Conservation (phyloP, 2,888 invertebrate genomes). For the Lutraria lutraria region DNA sequence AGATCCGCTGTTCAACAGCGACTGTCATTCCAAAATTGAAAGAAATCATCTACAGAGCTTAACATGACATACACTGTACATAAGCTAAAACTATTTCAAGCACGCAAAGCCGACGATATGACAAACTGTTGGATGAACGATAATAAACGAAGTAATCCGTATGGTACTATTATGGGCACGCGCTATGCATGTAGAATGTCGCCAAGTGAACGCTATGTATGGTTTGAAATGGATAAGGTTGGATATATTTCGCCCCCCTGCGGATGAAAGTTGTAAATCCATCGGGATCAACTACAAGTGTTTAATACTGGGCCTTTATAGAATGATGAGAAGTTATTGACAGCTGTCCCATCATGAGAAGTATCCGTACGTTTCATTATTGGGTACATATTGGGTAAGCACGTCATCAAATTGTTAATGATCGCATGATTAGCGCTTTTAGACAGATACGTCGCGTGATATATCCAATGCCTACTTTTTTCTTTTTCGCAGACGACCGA, state of each 20-base stretch:
- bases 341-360: background rate
- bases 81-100: constrained; percentile 21
- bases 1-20: background rate
- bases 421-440: background rate
- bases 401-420: constrained; percentile 2
- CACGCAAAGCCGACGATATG: constrained; percentile 24
- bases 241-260: constrained; percentile 49
- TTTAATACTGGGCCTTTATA: constrained; percentile 5
- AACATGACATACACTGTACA: constrained; percentile 19
- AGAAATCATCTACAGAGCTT: constrained; percentile 22
- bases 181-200: constrained; percentile 26
- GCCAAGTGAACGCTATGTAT: background rate
- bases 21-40: constrained; percentile 3
- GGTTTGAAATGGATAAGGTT: constrained; percentile 33
- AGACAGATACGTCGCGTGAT: too few species aligned
- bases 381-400: background rate
- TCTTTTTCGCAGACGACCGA: too few species aligned
- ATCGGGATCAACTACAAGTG: constrained; percentile 9
- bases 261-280: constrained; percentile 27
- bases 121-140: constrained; percentile 25
- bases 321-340: background rate
- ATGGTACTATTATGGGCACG: constrained; percentile 27
- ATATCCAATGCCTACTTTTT: too few species aligned
- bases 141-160: constrained; percentile 37
- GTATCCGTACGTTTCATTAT: background rate